phyloP scores from a whole-genome alignment of 2,888 invertebrate species.

The Orthosia gracilis region DNA sequence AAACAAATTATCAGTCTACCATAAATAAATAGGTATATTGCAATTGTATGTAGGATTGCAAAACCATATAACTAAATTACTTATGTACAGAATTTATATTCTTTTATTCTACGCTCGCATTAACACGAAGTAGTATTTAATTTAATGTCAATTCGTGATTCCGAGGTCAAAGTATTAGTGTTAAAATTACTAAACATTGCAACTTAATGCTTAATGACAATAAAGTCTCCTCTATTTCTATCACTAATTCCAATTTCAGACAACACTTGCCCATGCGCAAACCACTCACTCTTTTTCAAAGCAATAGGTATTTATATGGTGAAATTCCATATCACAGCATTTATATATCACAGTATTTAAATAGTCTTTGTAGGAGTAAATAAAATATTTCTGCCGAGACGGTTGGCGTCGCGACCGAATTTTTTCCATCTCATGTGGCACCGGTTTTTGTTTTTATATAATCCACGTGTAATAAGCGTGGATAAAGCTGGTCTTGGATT shows the following conservation, averaged over 20 bases:
- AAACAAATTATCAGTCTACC: slow-evolving; percentile 13
- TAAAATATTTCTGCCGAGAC: slow-evolving; percentile 25
- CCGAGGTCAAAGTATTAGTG: not conserved
- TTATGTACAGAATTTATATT: not conserved
- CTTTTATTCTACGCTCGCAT: not conserved
- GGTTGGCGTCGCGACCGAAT: slow-evolving; percentile 25
- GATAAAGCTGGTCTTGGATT: slow-evolving; percentile 27
- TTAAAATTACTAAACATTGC: not conserved
- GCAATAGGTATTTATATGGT: slow-evolving; percentile 7
- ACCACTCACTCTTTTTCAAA: not conserved
- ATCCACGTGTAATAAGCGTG: slow-evolving; percentile 30
- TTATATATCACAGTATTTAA: too few relatives aligned
- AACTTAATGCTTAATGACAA: not conserved
- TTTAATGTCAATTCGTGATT: not conserved
- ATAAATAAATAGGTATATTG: slow-evolving; percentile 9
- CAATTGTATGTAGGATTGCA: slow-evolving; percentile 13
- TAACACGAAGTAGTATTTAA: not conserved
- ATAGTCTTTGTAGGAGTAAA: not conserved
- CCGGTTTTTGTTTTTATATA: slow-evolving; percentile 44
- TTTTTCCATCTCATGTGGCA: slow-evolving; percentile 35
- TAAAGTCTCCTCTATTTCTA: not conserved
- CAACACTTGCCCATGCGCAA: not conserved
- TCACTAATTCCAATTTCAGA: not conserved
- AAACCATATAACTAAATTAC: not conserved
- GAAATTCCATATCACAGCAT: not conserved